Conservation (phyloP, 2,797 vertebrate species). For the Coccyzus lansbergi region DNA sequence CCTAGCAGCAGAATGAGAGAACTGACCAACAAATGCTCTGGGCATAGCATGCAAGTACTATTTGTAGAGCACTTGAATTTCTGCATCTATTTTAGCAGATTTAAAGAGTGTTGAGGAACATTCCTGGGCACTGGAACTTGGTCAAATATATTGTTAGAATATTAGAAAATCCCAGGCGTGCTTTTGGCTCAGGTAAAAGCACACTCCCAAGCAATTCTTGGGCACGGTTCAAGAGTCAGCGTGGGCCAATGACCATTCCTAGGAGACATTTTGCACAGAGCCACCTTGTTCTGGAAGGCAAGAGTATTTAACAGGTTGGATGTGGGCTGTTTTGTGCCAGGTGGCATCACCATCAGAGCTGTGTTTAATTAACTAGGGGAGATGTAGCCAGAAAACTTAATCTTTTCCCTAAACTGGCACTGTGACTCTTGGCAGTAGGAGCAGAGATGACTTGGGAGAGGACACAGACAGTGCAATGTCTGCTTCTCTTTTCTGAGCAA, state of each 20-base stretch:
- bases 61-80: neutral
- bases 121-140: neutral
- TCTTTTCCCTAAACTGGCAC: neutral
- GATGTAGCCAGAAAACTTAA: neutral
- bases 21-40: neutral
- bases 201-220: neutral
- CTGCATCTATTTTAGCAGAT: neutral
- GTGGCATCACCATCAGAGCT: neutral
- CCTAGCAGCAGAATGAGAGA: neutral
- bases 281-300: neutral
- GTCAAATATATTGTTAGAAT: neutral
- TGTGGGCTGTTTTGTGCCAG: neutral
- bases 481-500: neutral
- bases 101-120: neutral
- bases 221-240: neutral
- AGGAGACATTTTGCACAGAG: neutral
- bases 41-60: neutral
- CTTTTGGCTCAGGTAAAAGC: neutral
- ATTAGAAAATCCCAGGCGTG: neutral
- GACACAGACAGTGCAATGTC: neutral
- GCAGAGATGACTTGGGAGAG: neutral
- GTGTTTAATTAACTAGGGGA: neutral
- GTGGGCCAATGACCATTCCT: neutral
- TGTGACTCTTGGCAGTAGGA: neutral
- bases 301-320: neutral